Percentiles rank a stretch among this genome's conserved stretches.
Evolutionary conservation across 1,140 invertebrate genomes (phyloP).

Genomic region (Euborellia annulipes): DNA sequence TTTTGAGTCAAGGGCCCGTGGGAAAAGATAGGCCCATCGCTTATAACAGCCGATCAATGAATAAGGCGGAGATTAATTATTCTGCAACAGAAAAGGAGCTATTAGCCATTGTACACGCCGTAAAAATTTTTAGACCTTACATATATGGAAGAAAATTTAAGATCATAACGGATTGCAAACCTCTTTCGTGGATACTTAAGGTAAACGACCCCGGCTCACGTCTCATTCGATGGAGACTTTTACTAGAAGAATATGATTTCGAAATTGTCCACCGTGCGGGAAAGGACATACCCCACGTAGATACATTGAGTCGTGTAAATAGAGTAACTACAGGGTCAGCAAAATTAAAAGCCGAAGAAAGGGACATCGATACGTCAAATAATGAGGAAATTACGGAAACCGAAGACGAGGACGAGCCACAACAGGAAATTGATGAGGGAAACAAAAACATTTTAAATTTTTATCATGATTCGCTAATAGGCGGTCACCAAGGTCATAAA

Average conservation of each 20-base stretch:
- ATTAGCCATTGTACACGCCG: conserved; percentile 13
- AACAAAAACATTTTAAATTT: too few species aligned
- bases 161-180: conserved; percentile 16
- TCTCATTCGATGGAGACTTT: conserved; percentile 20
- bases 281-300: conserved; percentile 1
- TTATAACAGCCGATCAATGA: conserved; percentile 20
- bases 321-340: conserved; percentile 7
- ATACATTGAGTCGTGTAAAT: conserved; percentile 4
- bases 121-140: conserved; percentile 16
- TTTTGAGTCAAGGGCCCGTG: conserved; percentile 16
- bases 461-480: too few species aligned
- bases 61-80: conserved; percentile 14
- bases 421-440: too few species aligned
- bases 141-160: conserved; percentile 13
- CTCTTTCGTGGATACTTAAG: conserved; percentile 9
- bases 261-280: conserved; percentile 17
- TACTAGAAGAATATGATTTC: conserved; percentile 23
- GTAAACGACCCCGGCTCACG: conserved; percentile 15
- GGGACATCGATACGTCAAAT: too few species aligned
- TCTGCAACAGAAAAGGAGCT: conserved; percentile 17
- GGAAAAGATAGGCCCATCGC: conserved; percentile 17
- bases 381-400: too few species aligned
- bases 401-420: too few species aligned
- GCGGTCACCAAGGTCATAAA: too few species aligned
- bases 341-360: too few species aligned